Conservation (phyloP, 2,797 vertebrate species). For the Melanotaenia parkinsoni region DNA sequence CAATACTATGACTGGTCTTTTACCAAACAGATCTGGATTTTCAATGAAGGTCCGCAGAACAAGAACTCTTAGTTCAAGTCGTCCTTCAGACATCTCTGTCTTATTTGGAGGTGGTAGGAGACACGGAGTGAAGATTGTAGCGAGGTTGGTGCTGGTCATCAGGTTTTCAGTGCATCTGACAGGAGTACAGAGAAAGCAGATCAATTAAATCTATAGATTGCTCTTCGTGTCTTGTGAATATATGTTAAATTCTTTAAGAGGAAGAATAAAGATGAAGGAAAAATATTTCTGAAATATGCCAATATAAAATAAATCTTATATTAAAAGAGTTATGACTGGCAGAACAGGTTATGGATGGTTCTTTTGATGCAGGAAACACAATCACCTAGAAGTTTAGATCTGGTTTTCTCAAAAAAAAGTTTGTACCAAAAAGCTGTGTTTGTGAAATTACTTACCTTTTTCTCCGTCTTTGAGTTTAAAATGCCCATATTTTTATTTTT, state of each 20-base stretch:
- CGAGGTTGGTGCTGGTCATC: constrained; percentile 92
- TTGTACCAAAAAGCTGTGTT: background rate
- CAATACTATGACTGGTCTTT: background rate
- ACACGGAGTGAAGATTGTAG: constrained; percentile 90
- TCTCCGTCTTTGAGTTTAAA: background rate
- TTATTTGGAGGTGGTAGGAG: constrained; percentile 86
- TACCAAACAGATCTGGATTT: constrained; percentile 87
- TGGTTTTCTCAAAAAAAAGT: background rate
- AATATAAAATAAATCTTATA: too few species aligned
- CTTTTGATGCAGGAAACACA: background rate
- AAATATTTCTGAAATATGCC: too few species aligned
- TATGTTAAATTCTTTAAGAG: background rate
- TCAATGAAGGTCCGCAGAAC: constrained; percentile 87
- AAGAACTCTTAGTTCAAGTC: constrained; percentile 84
- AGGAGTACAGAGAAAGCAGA: background rate
- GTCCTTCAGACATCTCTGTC: constrained; percentile 85
- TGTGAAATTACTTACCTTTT: background rate
- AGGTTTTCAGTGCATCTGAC: constrained; percentile 88
- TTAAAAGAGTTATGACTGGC: too few species aligned
- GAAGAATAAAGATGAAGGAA: background rate
- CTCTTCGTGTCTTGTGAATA: background rate
- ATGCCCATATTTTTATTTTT: too few species aligned
- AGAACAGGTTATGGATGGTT: background rate
- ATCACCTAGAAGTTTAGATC: background rate
- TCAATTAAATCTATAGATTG: background rate